phyloP scores from a whole-genome alignment of 2,888 invertebrate genomes.

The Eupithecia abbreviata region DNA sequence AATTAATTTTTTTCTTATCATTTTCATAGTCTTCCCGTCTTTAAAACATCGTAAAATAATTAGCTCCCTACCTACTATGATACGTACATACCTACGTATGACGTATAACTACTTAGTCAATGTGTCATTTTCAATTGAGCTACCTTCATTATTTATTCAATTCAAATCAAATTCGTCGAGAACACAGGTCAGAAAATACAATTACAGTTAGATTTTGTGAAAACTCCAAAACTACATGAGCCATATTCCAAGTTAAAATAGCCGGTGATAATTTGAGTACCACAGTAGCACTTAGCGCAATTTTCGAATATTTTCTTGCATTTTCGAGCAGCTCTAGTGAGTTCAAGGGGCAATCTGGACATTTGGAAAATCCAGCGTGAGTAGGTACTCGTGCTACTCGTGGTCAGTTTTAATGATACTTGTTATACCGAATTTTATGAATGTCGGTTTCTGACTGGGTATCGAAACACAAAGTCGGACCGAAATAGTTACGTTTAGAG shows the following conservation, averaged over 20 bases:
- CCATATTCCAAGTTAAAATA: neutral
- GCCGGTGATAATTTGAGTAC: neutral
- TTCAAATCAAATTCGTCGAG: neutral
- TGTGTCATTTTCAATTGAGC: neutral
- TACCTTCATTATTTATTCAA: neutral
- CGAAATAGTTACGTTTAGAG: neutral
- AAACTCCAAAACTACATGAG: neutral
- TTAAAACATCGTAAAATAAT: neutral
- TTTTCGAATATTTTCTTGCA: constrained; percentile 21
- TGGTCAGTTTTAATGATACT: constrained; percentile 2
- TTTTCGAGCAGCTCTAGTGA: constrained; percentile 13
- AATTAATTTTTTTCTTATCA: neutral
- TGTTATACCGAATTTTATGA: neutral
- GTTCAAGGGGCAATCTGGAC: constrained; percentile 13
- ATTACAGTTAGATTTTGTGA: neutral
- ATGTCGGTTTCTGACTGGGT: neutral
- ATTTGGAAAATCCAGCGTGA: constrained; percentile 3
- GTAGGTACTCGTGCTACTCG: neutral
- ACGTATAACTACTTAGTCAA: neutral
- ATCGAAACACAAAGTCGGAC: neutral
- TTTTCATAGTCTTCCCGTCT: neutral
- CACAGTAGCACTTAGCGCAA: neutral
- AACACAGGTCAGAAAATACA: too few species aligned
- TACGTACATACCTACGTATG: neutral
- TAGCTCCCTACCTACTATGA: neutral